Percentiles rank a stretch among this genome's conserved stretches.
These are phyloP conservation scores for Chironomus tentans DNA, from an alignment of 2,888 invertebrate species.

Conservation along the genomic window DNA sequence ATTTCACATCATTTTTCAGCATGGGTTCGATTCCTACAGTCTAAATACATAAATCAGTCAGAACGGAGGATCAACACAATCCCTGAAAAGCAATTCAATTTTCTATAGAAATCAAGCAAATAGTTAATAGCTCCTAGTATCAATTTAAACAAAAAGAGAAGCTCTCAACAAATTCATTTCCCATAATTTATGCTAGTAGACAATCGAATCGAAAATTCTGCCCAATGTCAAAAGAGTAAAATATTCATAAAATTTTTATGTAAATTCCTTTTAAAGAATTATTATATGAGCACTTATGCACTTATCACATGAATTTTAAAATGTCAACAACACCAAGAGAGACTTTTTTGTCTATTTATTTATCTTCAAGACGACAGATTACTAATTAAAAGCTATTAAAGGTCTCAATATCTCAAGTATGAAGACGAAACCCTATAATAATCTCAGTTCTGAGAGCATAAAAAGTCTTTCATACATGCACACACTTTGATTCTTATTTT, in stretches of 20 bases:
- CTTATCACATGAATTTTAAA: neutral
- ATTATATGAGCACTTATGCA: too few species aligned
- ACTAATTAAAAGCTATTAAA: conserved; percentile 24
- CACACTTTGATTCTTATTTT: neutral
- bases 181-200: neutral
- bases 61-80: too few species aligned
- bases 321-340: neutral
- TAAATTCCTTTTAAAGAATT: too few species aligned
- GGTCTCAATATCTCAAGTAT: neutral
- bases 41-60: too few species aligned
- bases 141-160: neutral
- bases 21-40: too few species aligned
- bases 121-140: too few species aligned
- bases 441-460: neutral
- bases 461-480: too few species aligned
- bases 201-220: neutral
- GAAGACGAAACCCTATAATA: neutral
- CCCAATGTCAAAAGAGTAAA: neutral
- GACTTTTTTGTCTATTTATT: neutral
- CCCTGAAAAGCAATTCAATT: too few species aligned
- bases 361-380: conserved; percentile 25
- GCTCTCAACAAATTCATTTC: neutral
- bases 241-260: neutral
- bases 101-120: too few species aligned
- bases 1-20: too few species aligned